These are phyloP conservation scores for Drosophila simulans DNA, from an alignment of 1,140 invertebrate genomes.

Conservation along the genomic window DNA sequence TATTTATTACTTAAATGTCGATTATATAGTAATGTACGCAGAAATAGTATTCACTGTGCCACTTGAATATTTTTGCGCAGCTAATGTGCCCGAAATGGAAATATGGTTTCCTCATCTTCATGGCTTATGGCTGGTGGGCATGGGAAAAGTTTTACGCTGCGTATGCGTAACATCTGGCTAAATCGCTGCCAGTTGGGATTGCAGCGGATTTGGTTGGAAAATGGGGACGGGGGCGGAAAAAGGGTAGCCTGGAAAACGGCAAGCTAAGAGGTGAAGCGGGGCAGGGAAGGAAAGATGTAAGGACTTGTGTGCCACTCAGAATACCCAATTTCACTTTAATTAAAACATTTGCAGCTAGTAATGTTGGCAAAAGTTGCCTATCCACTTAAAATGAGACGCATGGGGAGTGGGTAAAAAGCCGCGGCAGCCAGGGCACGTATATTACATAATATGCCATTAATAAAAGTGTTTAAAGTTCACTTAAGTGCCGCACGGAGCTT, in stretches of 20 bases:
- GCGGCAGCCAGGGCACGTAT: slow-evolving; percentile 59
- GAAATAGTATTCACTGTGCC: background rate
- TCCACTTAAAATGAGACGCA: slow-evolving; percentile 13
- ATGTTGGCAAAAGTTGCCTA: slow-evolving; percentile 73
- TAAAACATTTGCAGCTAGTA: slow-evolving; percentile 83
- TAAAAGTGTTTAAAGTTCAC: slow-evolving; percentile 85
- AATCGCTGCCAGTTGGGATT: slow-evolving; percentile 65
- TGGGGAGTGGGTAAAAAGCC: slow-evolving; percentile 1
- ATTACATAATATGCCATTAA: slow-evolving; percentile 84
- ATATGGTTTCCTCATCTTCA: slow-evolving; percentile 34
- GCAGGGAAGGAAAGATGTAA: slow-evolving; percentile 27
- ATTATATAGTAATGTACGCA: too few species aligned
- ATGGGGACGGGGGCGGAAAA: background rate
- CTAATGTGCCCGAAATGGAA: slow-evolving; percentile 45
- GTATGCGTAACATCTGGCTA: slow-evolving; percentile 81
- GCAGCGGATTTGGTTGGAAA: slow-evolving; percentile 38
- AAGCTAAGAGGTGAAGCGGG: background rate
- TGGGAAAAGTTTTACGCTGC: slow-evolving; percentile 75
- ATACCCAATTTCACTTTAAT: slow-evolving; percentile 84
- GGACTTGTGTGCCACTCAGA: slow-evolving; percentile 68
- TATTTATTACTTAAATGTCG: too few species aligned
- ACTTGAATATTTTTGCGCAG: slow-evolving; percentile 21
- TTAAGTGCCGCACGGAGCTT: slow-evolving; percentile 83
- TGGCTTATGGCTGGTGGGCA: slow-evolving; percentile 44
- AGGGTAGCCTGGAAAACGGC: background rate